Percentiles rank a stretch among this genome's conserved stretches.
Conservation (phyloP, 2,113 vertebrate genomes). For the Notothenia rossii region DNA sequence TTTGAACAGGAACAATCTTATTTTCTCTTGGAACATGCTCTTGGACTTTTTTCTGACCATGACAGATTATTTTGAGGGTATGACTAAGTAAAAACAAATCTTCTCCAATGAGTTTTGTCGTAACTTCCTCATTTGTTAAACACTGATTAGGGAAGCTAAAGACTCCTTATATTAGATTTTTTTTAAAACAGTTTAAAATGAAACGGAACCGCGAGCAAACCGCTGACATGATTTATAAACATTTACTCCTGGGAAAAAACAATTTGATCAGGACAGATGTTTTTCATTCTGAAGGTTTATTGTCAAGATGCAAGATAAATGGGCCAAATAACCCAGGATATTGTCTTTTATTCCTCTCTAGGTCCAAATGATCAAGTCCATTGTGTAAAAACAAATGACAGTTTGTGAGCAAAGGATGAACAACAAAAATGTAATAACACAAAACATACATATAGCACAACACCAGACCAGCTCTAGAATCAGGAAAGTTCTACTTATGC, state of each 20-base stretch:
- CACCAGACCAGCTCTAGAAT: slow-evolving; percentile 35
- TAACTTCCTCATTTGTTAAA: slow-evolving; percentile 65
- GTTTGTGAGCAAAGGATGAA: slow-evolving; percentile 49
- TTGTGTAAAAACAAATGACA: slow-evolving; percentile 71
- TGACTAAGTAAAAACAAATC: slow-evolving; percentile 54
- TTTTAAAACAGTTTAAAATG: slow-evolving; percentile 45
- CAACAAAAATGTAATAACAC: slow-evolving; percentile 46
- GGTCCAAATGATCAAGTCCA: slow-evolving; percentile 75
- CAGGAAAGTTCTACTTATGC: not conserved
- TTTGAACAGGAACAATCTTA: slow-evolving; percentile 40
- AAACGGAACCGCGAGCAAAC: slow-evolving; percentile 71
- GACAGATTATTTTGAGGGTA: slow-evolving; percentile 5
- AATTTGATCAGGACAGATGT: slow-evolving; percentile 81
- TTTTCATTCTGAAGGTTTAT: slow-evolving; percentile 80
- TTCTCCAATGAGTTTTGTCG: slow-evolving; percentile 47
- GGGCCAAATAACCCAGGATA: slow-evolving; percentile 67
- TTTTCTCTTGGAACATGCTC: slow-evolving; percentile 33
- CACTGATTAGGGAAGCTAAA: slow-evolving; percentile 32
- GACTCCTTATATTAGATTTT: slow-evolving; percentile 49
- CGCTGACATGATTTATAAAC: slow-evolving; percentile 80
- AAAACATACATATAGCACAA: slow-evolving; percentile 48
- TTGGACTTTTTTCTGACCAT: slow-evolving; percentile 24
- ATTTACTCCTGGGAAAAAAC: slow-evolving; percentile 74
- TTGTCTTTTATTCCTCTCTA: slow-evolving; percentile 66
- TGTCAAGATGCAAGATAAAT: slow-evolving; percentile 68